Base-by-base conservation (phyloP, 2,797 vertebrate species). In the Melanotaenia parkinsoni region DNA sequence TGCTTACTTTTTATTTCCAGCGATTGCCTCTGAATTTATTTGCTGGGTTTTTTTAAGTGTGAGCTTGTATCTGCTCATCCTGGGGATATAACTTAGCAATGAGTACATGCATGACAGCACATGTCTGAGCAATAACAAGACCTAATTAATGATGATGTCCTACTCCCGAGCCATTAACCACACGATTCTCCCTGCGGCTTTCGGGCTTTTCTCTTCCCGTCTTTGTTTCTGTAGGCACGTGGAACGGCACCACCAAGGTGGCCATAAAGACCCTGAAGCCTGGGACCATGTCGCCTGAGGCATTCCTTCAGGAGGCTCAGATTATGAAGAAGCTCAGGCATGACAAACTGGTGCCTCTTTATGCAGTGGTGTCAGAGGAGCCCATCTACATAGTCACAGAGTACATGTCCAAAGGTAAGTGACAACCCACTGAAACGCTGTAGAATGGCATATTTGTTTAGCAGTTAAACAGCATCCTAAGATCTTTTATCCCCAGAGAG, bases 171-270 rank as follows among this genome's bases (percentile, higher is more conserved):
- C 60, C 70, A 83, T 90, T 87, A 88, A 79, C 67, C 70, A 38
- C 78, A 61, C 86, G 80, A 88, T 88, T 88, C 83, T 79, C 78
- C 68, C 59, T 16, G 73, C 3, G 79, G 62, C 70, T 67, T 40
- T n/a, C 69, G 71, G 71, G 71, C 64, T 62, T 71, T 74, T 69
- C 22, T 51, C n/a, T 70, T 37, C 24, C 70, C 5, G 0, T 64
- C 59, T 68, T 58, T 70, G 60, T 75, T 70, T 78, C 58, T 4
- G 13, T 86, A 99, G 97, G 97, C 90, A 98, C 97, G 0, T 99
- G 97, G 97, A 99, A 98, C 75, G 96, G 97, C 92, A 98, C 96
- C 71, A 99, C 97, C 20, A 98, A 98, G 91, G 97, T 99, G 88
- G 97, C 97, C 6, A 97, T 99, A 88, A 99, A 99, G 94, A 99